A percentile compares a stretch with the other conserved stretches of the same genome.
Evolutionary conservation across 2,888 invertebrate genomes (phyloP).

Genomic region (Tethea ocularis): DNA sequence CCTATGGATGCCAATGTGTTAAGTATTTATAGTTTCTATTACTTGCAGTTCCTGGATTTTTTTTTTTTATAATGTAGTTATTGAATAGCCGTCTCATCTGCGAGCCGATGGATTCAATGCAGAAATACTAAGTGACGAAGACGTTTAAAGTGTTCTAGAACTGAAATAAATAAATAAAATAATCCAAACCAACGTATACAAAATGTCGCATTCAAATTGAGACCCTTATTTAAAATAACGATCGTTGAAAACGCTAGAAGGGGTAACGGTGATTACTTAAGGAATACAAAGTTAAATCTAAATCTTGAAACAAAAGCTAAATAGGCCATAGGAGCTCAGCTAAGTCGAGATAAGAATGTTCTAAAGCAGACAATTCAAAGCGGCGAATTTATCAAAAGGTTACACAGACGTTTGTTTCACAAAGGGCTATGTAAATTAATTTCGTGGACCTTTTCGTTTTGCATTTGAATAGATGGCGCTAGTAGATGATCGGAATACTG

Average conservation of each 20-base stretch:
- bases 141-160: not conserved
- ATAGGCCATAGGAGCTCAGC: slow-evolving; percentile 49
- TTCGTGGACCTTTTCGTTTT: slow-evolving; percentile 64
- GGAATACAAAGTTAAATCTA: slow-evolving; percentile 52
- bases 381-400: slow-evolving; percentile 65
- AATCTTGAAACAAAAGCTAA: slow-evolving; percentile 63
- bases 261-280: slow-evolving; percentile 51
- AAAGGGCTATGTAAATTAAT: slow-evolving; percentile 73
- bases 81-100: no score
- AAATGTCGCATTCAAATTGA: slow-evolving; percentile 30
- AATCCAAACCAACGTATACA: slow-evolving; percentile 3
- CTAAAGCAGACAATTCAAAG: slow-evolving; percentile 41
- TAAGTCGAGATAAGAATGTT: slow-evolving; percentile 61
- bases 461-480: slow-evolving; percentile 55
- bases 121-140: no score
- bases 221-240: slow-evolving; percentile 35
- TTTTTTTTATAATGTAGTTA: no score
- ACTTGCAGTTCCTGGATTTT: no score
- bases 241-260: slow-evolving; percentile 18
- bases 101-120: no score
- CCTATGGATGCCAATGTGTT: no score
- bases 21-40: no score
- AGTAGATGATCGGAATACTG: slow-evolving; percentile 5
- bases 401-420: slow-evolving; percentile 38
- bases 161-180: not conserved